Evolutionary conservation across 2,797 vertebrate genomes (phyloP), one percentile per base, ranked within the genome.

Genomic region (Pipistrellus pipistrellus): DNA sequence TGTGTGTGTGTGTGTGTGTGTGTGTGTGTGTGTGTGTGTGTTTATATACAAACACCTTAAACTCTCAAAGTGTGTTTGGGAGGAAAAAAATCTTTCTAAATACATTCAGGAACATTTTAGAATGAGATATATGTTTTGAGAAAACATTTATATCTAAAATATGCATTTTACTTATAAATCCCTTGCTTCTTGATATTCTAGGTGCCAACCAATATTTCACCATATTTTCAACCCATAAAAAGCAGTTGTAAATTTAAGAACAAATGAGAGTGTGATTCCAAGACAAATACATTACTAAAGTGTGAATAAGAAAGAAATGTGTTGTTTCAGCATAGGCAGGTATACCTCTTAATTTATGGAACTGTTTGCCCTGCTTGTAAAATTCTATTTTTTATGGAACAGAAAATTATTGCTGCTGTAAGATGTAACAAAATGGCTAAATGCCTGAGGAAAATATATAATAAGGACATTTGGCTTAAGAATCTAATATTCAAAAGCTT

Each of bases 281-380:
- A 97, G 94, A 88, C 53, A 98, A 97, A 97, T 95, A 64, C 12
- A 93, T 94, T 88, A 95, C 57, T 73, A 96, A 97, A 95, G 62
- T 85, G 92, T 41, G 32, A 96, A n/a, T 78, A 95, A 97, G 92
- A 95, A 97, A 96, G 66, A 72, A 93, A 96, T 96, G 27, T 21
- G 59, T 93, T 96, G 32, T 64, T 77, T 97, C 57, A 51, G 35
- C 76, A 94, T 11, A 97, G 68, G 68, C 81, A 97, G 94, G 38
- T 91, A 96, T 96, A 97, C 88, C 3, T 92, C 81, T 93, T 96
- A 97, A 96, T 95, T 97, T 98, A 97, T 97, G 92, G 93, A 97
- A 80, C 3, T 3, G 85, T 97, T 98, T 96, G 87, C 76, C 84
- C 86, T 93, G 35, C 81, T 77, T 96, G 95, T 97, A 96, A 97